These are phyloP conservation scores for Troides aeacus DNA, from an alignment of 2,888 invertebrate species.

Conservation along the genomic window DNA sequence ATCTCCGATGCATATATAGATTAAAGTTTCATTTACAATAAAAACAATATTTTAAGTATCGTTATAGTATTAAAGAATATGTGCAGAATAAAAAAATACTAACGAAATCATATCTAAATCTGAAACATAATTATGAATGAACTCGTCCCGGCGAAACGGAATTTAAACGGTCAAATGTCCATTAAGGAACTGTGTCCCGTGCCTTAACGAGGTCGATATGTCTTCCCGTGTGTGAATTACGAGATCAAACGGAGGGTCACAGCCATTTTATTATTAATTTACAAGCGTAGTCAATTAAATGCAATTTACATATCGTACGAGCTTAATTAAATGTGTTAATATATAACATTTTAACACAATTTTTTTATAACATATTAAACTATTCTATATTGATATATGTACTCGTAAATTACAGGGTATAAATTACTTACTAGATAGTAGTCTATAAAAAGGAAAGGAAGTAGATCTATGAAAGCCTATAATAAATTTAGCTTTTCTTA, in stretches of 20 bases:
- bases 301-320: slow-evolving; percentile 43
- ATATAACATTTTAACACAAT: background rate
- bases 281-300: slow-evolving; percentile 73
- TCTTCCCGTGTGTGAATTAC: slow-evolving; percentile 62
- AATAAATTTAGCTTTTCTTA: no score
- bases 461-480: no score
- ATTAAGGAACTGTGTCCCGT: slow-evolving; percentile 65
- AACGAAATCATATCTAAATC: slow-evolving; percentile 2
- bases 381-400: no score
- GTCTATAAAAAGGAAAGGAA: no score
- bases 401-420: no score
- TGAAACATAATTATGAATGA: slow-evolving; percentile 25
- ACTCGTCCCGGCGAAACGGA: slow-evolving; percentile 44
- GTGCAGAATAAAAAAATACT: no score
- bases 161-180: slow-evolving; percentile 60
- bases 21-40: no score
- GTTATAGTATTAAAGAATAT: no score
- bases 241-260: slow-evolving; percentile 72
- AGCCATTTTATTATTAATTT: slow-evolving; percentile 70
- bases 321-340: slow-evolving; percentile 2
- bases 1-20: no score
- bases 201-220: slow-evolving; percentile 69
- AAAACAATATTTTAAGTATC: no score
- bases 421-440: no score
- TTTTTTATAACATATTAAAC: no score